Conservation (phyloP, 2,888 invertebrate genomes). For the Luperina nickerlii region DNA sequence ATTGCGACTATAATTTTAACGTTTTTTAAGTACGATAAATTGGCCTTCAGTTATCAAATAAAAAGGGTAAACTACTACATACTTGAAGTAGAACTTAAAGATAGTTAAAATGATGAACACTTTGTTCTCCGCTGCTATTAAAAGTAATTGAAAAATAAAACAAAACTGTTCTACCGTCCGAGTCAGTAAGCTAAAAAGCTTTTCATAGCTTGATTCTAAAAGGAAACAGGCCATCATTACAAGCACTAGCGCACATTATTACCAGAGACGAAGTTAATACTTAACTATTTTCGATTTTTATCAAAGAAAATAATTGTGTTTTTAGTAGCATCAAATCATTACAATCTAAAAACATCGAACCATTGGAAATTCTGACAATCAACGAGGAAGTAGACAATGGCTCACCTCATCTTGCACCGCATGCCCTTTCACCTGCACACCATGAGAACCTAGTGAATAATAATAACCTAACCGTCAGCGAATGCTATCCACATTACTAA, state of each 20-base stretch:
- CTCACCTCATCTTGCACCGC: background rate
- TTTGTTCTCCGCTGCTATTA: constrained; percentile 9
- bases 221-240: constrained; percentile 35
- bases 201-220: constrained; percentile 26
- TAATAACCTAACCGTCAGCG: no score
- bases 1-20: no score
- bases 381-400: background rate
- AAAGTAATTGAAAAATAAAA: constrained; percentile 33
- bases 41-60: background rate
- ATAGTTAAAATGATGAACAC: constrained; percentile 3
- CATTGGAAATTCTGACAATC: background rate
- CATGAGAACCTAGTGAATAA: no score
- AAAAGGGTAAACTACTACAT: background rate
- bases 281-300: background rate
- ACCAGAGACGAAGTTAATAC: constrained; percentile 1
- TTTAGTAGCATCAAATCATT: background rate
- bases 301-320: background rate
- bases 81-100: background rate
- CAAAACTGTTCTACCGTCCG: background rate
- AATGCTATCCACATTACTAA: background rate
- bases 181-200: constrained; percentile 27
- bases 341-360: background rate
- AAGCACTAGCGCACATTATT: constrained; percentile 24
- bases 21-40: no score
- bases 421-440: no score